A percentile compares a stretch with the other conserved stretches of the same genome.
Evolutionary conservation across 1,140 invertebrate species (phyloP).

Genomic region (Andricus grossulariae): DNA sequence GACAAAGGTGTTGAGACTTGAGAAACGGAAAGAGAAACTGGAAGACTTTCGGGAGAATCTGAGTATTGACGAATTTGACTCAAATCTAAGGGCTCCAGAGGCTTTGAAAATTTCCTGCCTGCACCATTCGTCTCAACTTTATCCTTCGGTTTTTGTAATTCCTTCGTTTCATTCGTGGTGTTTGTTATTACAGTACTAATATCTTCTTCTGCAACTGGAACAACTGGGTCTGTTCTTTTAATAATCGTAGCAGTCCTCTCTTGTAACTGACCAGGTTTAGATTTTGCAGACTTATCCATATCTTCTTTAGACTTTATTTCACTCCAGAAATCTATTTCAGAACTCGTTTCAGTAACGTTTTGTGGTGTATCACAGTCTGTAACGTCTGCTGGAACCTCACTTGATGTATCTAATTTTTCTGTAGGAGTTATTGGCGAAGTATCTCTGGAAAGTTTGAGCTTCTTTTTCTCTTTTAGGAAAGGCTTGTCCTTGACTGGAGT

Average conservation of each 20-base stretch:
- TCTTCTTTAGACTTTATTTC: slow-evolving; percentile 65
- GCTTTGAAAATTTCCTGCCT: neutral
- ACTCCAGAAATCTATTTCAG: slow-evolving; percentile 73
- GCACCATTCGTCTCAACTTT: neutral
- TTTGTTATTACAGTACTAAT: neutral
- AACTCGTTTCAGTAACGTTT: slow-evolving; percentile 45
- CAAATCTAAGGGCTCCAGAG: neutral
- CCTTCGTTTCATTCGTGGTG: neutral
- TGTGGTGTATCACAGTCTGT: slow-evolving; percentile 33
- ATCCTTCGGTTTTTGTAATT: neutral
- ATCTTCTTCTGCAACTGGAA: neutral
- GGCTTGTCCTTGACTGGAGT: neutral
- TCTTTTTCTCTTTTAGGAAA: neutral
- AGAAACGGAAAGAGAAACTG: neutral
- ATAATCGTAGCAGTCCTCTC: no score
- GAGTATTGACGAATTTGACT: neutral
- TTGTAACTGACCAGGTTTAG: no score
- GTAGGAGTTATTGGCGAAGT: neutral
- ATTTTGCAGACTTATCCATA: slow-evolving; percentile 26
- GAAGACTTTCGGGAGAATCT: neutral
- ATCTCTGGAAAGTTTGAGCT: neutral
- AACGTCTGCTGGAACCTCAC: slow-evolving; percentile 35
- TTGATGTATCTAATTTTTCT: slow-evolving; percentile 36
- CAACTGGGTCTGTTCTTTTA: neutral
- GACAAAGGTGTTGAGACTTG: neutral